Evolutionary conservation across 2,888 invertebrate genomes (phyloP).

Genomic region (Pantelozetes paolii): DNA sequence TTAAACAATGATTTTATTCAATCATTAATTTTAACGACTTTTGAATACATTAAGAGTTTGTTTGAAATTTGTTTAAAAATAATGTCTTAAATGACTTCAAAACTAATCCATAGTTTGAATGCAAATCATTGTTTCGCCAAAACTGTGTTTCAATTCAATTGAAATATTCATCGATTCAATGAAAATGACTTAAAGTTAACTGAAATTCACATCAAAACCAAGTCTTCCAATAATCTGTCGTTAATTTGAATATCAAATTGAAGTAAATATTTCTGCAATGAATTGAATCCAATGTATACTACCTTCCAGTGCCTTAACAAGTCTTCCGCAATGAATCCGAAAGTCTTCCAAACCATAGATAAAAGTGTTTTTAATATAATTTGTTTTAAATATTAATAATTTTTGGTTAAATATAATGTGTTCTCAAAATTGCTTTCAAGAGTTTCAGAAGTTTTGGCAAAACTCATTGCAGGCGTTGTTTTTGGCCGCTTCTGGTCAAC

Average conservation of each 20-base stretch:
- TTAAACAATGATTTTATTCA: background rate
- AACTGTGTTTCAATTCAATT: background rate
- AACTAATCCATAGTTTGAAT: background rate
- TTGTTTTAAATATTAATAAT: background rate
- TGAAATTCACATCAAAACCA: background rate
- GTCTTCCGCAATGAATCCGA: constrained; percentile 37
- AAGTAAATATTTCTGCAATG: background rate
- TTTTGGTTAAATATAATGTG: constrained; percentile 1
- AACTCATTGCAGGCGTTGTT: constrained; percentile 39
- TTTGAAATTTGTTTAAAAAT: background rate
- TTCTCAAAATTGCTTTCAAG: constrained; percentile 14
- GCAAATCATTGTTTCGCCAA: constrained; percentile 1
- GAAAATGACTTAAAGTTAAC: constrained; percentile 10
- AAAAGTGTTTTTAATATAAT: background rate
- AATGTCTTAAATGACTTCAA: background rate
- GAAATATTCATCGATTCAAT: background rate
- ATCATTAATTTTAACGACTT: too few species aligned
- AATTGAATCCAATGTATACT: background rate
- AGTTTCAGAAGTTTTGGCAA: constrained; percentile 34
- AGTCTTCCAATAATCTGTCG: constrained; percentile 12
- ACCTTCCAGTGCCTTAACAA: constrained; percentile 29
- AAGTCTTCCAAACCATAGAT: constrained; percentile 36
- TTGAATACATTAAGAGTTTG: too few species aligned
- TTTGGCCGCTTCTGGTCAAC: background rate
- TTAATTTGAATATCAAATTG: constrained; percentile 13